Evolutionary conservation across 2,113 vertebrate species (phyloP).

Genomic region (Halcyon malimbica): DNA sequence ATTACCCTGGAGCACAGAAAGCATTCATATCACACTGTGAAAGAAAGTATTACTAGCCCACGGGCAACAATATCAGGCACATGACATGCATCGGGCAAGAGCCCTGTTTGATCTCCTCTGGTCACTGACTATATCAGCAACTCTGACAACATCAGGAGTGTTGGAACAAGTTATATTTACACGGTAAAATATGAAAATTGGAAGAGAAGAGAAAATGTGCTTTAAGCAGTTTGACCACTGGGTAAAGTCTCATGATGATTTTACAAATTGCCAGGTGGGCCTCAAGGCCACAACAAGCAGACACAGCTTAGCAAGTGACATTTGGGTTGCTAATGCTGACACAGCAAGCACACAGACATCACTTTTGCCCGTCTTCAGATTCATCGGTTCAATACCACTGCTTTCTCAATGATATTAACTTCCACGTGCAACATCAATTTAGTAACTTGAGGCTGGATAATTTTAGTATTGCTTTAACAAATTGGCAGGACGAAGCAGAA

Average conservation of each 20-base stretch:
- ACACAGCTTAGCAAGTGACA: conserved; percentile 1
- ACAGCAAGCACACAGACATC: not conserved
- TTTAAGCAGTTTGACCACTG: not conserved
- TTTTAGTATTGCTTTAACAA: not conserved
- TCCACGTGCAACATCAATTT: not conserved
- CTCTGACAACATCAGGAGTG: not conserved
- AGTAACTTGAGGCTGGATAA: not conserved
- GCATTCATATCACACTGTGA: not conserved
- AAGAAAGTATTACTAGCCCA: not conserved
- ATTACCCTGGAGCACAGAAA: not conserved
- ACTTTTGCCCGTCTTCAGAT: not conserved
- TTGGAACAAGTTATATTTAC: not conserved
- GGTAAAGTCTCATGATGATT: not conserved
- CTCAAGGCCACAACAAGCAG: not conserved
- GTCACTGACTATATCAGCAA: not conserved
- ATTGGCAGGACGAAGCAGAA: not conserved
- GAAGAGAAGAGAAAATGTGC: not conserved
- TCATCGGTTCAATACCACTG: not conserved
- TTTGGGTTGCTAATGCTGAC: not conserved
- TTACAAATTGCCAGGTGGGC: conserved; percentile 25
- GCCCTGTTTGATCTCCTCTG: not conserved
- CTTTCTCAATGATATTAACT: not conserved
- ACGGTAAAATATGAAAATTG: not conserved
- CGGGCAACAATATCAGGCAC: not conserved
- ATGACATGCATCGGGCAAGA: not conserved